These are phyloP conservation scores for Ditylenchus dipsaci DNA, from an alignment of 1,140 invertebrate species.

Conservation along the genomic window DNA sequence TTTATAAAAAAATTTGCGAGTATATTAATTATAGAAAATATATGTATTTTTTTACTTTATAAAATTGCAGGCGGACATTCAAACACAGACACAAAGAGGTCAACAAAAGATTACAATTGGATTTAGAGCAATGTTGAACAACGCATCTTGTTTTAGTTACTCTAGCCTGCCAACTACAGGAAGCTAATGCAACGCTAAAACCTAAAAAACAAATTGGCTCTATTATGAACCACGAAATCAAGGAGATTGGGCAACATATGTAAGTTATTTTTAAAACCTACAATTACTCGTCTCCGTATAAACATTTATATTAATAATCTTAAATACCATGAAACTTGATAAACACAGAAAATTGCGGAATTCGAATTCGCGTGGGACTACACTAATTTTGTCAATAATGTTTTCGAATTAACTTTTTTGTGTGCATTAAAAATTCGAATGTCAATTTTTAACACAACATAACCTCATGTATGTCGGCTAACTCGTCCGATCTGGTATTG, in stretches of 20 bases:
- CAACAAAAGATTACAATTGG: neutral
- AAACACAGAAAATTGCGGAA: too few relatives aligned
- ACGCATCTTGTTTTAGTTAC: conserved; percentile 62
- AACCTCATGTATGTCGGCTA: too few relatives aligned
- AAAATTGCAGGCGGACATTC: conserved; percentile 73
- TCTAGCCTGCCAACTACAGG: conserved; percentile 65
- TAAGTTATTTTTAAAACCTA: too few relatives aligned
- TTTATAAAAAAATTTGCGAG: too few relatives aligned
- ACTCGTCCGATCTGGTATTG: too few relatives aligned
- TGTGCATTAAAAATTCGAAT: too few relatives aligned
- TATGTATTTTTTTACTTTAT: neutral
- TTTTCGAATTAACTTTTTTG: too few relatives aligned
- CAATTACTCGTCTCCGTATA: neutral
- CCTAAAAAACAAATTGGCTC: conserved; percentile 84
- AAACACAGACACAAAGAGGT: conserved; percentile 81
- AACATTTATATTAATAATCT: neutral
- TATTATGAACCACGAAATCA: conserved; percentile 94
- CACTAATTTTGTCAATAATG: too few relatives aligned
- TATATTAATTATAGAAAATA: too few relatives aligned
- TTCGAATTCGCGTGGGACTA: too few relatives aligned
- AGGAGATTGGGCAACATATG: conserved; percentile 94
- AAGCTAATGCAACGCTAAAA: conserved; percentile 66
- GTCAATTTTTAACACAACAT: neutral
- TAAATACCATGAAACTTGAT: too few relatives aligned
- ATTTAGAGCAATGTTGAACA: neutral